Conservation (phyloP, 2,113 vertebrate species). For the Mus musculus region GRCm39 chr16:70594001-70594500, state of each 20-base stretch:
- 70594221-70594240: background rate
- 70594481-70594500: background rate
- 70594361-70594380: background rate
- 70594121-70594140: background rate
- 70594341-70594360: background rate
- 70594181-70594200: background rate
- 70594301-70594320: background rate
- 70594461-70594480: background rate
- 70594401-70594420: background rate
- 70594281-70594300: background rate
- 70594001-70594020: background rate
- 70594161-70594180: background rate
- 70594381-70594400: background rate
- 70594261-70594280: background rate
- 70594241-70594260: fast-evolving
- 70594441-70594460: background rate
- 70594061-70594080: background rate
- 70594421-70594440: background rate
- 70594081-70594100: background rate
- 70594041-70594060: background rate
- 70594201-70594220: background rate
- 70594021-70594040: background rate
- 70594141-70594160: background rate
- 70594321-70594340: background rate
- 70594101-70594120: background rate